Base-by-base conservation (phyloP, 2,888 invertebrate genomes). In the Cerceris rybyensis region DNA sequence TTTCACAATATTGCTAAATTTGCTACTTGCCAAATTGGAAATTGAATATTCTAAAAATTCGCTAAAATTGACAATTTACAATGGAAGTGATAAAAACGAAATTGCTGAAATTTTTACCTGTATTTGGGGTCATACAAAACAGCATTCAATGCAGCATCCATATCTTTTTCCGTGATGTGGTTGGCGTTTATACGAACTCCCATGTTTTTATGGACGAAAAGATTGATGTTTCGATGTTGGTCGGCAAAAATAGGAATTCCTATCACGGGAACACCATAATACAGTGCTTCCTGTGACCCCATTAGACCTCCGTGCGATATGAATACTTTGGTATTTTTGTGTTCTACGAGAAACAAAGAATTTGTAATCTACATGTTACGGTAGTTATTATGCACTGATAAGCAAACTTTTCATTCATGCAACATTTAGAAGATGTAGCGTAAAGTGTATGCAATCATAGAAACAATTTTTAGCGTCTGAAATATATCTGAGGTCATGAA, bases 251-350 rank as follows among this genome's bases (percentile, higher is more conserved):
- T 8, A 2, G 89, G 89, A 6, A 89, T 71, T 28, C 86, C 88
- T 16, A 89, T 86, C 79, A 87, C 75, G 0, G 89, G 89, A 14
- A 89, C 80, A 0, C 78, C 88, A 14, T 59, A 71, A 9, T 87
- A 58, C 43, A 87, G 41, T n/a, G 88, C 87, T 80, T 89, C 89
- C 55, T 84, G 78, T 11, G 81, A 75, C 9, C 88, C 86, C 84
- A 87, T 81, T 0, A 89, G 66, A 0, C 88, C 89, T 0, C 88
- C 88, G 42, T 90, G 89, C 0, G 87, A 87, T 41, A 89, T 80
- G 17, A 88, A 93, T 7, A 91, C 91, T 55, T 87, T 87, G 0
- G 91, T 89, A 55, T 93, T 92, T 7, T 88, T 90, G 71, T 93
- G 92, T 0, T 72, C 87, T 87, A 68, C 0, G 52, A 11, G 17